Base-by-base conservation (phyloP, 2,888 invertebrate genomes). In the Belgica antarctica region DNA sequence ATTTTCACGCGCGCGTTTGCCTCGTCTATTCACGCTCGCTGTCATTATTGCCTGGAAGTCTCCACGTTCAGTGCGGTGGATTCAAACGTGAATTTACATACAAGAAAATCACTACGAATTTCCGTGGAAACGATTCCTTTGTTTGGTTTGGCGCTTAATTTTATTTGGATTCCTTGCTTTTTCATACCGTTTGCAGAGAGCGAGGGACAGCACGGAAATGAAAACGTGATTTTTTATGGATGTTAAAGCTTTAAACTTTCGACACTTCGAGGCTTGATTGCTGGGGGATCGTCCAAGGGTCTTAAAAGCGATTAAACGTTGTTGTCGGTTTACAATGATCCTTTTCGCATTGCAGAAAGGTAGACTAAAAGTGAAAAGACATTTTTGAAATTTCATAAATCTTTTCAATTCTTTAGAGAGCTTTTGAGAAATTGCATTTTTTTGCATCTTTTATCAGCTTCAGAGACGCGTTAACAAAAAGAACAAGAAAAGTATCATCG, bases 1-100 rank as follows among this genome's bases (percentile, higher is more conserved):
- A 59, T 59, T 59, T 59, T 59, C 59, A n/a, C n/a, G 22, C 59
- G 59, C 15, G 59, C 25, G 27, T 59, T 59, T 59, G 5, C 59
- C 25, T 25, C 8, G 25, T 59, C 27, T 59, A 8, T 27, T 59
- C 27, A 15, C 46, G 10, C 25, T 59, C 24, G 24, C 52, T 27
- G 59, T 59, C 22, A 27, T 10, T n/a, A 3, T 4, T 12, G 2
- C 15, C 59, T 52, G 15, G n/a, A n/a, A n/a, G n/a, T 47, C 52
- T 41, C 15, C 41, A 12, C 15, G 52, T 52, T 22, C 52, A 22
- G 41, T 15, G 41, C 22, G 52, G 52, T 52, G 52, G 7, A 8
- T 52, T 52, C 22, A n/a, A 52, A 52, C 52, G 22, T 52, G 22
- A 52, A 52, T 52, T 52, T 52, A 52, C 52, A 52, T 52, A 22